Evolutionary conservation across 2,888 invertebrate genomes (phyloP).

Genomic region (Kuschelorhynchus macadamiae): DNA sequence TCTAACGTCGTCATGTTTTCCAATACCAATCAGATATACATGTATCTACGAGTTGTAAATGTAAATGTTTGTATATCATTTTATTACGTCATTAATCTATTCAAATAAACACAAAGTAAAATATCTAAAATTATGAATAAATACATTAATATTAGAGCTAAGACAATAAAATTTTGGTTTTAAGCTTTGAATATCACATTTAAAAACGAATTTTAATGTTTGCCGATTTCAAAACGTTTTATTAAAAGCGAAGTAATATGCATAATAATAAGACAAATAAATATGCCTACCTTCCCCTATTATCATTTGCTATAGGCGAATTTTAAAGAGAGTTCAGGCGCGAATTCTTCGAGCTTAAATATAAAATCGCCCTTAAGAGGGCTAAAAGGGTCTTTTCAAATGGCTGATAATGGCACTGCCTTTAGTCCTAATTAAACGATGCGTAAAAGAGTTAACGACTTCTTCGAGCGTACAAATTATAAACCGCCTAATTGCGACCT

Average conservation of each 20-base stretch:
- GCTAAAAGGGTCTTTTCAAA: slow-evolving; percentile 45
- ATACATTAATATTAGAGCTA: too few relatives aligned
- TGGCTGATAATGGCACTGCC: slow-evolving; percentile 57
- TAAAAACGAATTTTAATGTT: not conserved
- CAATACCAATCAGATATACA: too few relatives aligned
- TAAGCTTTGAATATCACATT: too few relatives aligned
- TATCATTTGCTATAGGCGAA: not conserved
- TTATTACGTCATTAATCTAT: too few relatives aligned
- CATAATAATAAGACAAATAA: slow-evolving; percentile 5
- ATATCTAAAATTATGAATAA: too few relatives aligned
- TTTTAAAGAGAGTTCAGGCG: slow-evolving; percentile 18
- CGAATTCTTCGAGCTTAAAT: slow-evolving; percentile 23
- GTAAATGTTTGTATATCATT: too few relatives aligned
- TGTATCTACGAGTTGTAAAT: too few relatives aligned
- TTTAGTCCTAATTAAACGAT: slow-evolving; percentile 57
- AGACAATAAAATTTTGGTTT: too few relatives aligned
- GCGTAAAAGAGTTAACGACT: slow-evolving; percentile 60
- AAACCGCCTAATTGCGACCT: slow-evolving; percentile 48
- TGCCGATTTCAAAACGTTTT: not conserved
- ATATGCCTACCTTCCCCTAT: not conserved
- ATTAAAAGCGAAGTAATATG: not conserved
- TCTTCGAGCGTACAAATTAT: slow-evolving; percentile 58
- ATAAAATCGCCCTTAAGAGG: slow-evolving; percentile 31
- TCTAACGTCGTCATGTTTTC: too few relatives aligned
- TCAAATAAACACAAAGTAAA: too few relatives aligned